Percentiles rank a stretch among this genome's conserved stretches.
Evolutionary conservation across 2,113 vertebrate genomes (phyloP).

Genomic region (Malaclemys terrapin): DNA sequence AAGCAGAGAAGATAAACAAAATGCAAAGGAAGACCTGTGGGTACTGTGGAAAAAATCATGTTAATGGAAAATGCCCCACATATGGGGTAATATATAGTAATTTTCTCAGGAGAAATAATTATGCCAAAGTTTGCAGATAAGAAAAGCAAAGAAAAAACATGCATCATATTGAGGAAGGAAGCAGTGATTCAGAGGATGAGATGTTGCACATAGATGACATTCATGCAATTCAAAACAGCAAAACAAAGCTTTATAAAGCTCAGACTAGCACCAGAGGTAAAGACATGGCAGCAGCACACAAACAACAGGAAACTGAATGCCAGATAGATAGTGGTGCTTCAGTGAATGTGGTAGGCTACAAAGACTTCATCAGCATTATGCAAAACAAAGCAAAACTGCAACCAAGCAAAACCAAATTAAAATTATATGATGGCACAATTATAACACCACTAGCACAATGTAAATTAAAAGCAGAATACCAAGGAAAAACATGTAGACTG

Average conservation of each 20-base stretch:
- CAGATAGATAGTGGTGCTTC: neutral
- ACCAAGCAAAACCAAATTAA: neutral
- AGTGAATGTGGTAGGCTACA: neutral
- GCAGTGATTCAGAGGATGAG: neutral
- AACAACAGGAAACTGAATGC: neutral
- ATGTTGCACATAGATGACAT: neutral
- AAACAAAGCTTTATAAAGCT: neutral
- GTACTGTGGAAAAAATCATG: neutral
- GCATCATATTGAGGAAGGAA: neutral
- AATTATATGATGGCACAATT: neutral
- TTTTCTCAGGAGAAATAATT: neutral
- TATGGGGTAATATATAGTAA: neutral
- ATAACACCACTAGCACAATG: neutral
- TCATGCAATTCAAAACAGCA: neutral
- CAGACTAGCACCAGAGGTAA: neutral
- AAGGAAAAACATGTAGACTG: neutral
- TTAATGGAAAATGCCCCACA: neutral
- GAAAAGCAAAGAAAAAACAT: neutral
- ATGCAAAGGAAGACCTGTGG: neutral
- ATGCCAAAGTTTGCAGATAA: neutral
- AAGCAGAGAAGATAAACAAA: neutral
- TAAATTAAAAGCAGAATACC: neutral
- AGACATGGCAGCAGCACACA: neutral
- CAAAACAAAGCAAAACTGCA: neutral
- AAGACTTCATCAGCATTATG: neutral